Evolutionary conservation across 2,113 vertebrate species (phyloP), one percentile per base, ranked within the genome.

Genomic region (Stegostoma tigrinum): DNA sequence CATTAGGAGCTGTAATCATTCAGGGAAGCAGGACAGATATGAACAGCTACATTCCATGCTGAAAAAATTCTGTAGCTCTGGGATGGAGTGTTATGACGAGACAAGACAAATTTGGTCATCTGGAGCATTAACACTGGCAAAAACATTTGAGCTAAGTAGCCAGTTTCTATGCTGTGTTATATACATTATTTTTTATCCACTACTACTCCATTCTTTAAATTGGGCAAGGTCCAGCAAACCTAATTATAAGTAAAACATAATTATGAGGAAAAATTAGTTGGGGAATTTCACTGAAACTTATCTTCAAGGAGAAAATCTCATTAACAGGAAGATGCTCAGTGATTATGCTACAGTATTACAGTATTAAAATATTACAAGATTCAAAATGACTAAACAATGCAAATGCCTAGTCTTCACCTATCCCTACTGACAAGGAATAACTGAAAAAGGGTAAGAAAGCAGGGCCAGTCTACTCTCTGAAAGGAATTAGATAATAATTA

Each of bases 241-340:
- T 90, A 90, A 89, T 61, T 90, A 90, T 14, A 90, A 90, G 80
- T n/a, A 61, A 90, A 27, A 90, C 7, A 90, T 64, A 61, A 64
- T 90, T 64, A 90, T 90, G 34, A 0, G 52, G 87, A 61, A 90
- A 61, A 27, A 90, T 90, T 90, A 90, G 27, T 90, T 61, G 14
- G 52, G 87, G 87, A 90, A 90, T 61, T 61, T 90, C 87, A 34
- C 48, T 90, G 48, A 61, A 61, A 34, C 61, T 17, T 90, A 90
- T 34, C 87, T 90, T 90, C 55, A 17, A 90, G 87, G 87, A 52
- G 87, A 90, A 90, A 83, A 90, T 34, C 27, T 90, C 87, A 90
- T 52, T 61, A 90, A 21, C 52, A 34, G 52, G 87, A 64, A 64
- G 87, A 61, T 64, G 87, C 87, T 61, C 87, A 90, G 87, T 61